Evolutionary conservation across 2,113 vertebrate genomes (phyloP), one percentile per base, ranked within the genome.

Genomic region (Falco punctatus): DNA sequence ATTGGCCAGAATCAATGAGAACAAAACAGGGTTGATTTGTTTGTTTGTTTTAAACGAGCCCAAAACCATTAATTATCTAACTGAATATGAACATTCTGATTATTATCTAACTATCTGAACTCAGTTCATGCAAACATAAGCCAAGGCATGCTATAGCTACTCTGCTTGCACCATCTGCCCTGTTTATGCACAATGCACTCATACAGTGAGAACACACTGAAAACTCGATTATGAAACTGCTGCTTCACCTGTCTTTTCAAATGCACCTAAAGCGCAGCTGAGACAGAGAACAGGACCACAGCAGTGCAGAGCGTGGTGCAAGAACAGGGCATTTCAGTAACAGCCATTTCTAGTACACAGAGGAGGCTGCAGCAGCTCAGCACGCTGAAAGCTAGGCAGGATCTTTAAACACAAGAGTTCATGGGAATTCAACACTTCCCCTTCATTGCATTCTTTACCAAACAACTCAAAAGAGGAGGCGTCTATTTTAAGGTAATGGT

Each of bases 401-500:
- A 73, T 42, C 33, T 66, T 42, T 33, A 28, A 83, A 42, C 38
- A 72, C 35, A 61, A 61, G 49, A 86, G 72, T 71, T 95, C 48
- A 9, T 71, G 69, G 80, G 91, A 95, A 92, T 78, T 74, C 72
- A 33, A 17, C 75, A 32, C 46, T 49, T 96, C 8, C 57, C 52
- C 14, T 59, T 86, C 85, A 83, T 81, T 40, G 13, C 26, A 9
- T 57, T 51, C 70, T 46, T 69, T 23, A 73, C 48, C 40, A 59
- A 58, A 7, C 17, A 70, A 79, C 79, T 88, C 74, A 27, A 54
- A 54, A 46, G 40, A 78, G 59, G 30, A 32, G 3, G 24, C 75
- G 80, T 1, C 74, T 92, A 82, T 90, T 93, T 93, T 84, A 75
- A 92, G 86, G 74, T 57, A 64, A 59, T 7, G 38, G n/a, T 85